phyloP scores from a whole-genome alignment of 2,797 vertebrate genomes.

The Antrozous pallidus region DNA sequence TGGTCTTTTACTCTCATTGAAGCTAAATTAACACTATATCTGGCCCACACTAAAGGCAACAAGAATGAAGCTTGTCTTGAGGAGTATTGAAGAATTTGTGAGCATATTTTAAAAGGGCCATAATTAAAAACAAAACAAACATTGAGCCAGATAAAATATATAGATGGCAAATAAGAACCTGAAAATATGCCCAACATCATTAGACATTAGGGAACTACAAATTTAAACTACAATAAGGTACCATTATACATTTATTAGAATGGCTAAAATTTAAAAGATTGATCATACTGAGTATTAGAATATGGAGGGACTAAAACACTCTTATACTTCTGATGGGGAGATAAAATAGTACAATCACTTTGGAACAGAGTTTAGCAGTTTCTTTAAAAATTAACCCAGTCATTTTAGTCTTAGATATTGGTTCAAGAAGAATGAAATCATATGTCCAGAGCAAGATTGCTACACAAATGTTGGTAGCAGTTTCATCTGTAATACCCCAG shows the following conservation, averaged over 20 bases:
- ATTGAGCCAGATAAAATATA: neutral
- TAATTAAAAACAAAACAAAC: neutral
- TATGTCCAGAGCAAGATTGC: neutral
- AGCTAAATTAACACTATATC: neutral
- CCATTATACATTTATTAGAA: neutral
- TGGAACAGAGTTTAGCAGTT: neutral
- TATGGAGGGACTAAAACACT: neutral
- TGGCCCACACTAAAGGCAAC: neutral
- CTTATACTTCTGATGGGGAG: neutral
- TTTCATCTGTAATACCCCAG: neutral
- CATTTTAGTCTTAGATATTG: neutral
- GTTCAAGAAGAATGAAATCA: neutral
- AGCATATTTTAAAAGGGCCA: neutral
- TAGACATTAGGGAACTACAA: neutral
- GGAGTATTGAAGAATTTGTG: neutral
- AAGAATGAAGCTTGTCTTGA: neutral
- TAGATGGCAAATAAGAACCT: neutral
- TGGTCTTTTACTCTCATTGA: neutral
- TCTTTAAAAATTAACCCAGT: neutral
- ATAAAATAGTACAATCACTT: neutral
- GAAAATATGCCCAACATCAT: neutral
- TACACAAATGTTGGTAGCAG: neutral
- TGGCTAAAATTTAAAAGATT: neutral
- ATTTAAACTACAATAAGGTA: neutral
- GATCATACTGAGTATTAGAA: neutral